Base-by-base conservation (phyloP, 2,888 invertebrate genomes). In the Tiliacea citrago region DNA sequence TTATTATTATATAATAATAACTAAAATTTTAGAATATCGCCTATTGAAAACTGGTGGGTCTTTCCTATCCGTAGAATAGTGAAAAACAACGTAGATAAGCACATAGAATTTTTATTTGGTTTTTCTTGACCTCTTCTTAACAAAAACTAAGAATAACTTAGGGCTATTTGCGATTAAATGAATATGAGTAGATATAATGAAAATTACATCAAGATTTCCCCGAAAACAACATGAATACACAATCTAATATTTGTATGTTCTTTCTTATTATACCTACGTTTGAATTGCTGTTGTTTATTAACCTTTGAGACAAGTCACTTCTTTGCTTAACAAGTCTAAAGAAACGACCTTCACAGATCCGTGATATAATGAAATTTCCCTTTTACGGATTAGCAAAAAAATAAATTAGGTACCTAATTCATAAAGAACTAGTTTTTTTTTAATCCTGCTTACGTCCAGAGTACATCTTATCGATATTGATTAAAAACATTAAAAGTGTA, bases 361-460 rank as follows among this genome's bases (percentile, higher is more conserved):
- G 35, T 45, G 18, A 13, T 53, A n/a, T 57, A 73, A 45, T 39
- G n/a, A 60, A 61, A 73, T 68, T 71, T 61, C 24, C 7, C 68
- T 42, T 60, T 53, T 53, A 73, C 12, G 24, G 35, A 42, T 53
- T 45, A 21, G 63, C 57, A 12, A 42, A 24, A 10, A 42, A 67
- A 35, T 21, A 45, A 73, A 75, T n/a, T 57, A 67, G 57, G 58
- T 65, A 39, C n/a, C 47, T 73, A 42, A 51, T 76, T 73, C 1
- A 24, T 39, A 53, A 39, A 60, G 13, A 3, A 29, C 29, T 29
- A 3, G 29, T 2, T 29, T 29, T 42, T 16, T n/a, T 51, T 51
- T 51, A 3, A 10, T 10, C 10, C 21, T 9, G 21, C n/a, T n/a
- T 53, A n/a, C 21, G n/a, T 61, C 13, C 13, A n/a, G 1, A 21